Conservation (phyloP, 1,140 invertebrate species). For the Dinothrombium tinctorium region DNA sequence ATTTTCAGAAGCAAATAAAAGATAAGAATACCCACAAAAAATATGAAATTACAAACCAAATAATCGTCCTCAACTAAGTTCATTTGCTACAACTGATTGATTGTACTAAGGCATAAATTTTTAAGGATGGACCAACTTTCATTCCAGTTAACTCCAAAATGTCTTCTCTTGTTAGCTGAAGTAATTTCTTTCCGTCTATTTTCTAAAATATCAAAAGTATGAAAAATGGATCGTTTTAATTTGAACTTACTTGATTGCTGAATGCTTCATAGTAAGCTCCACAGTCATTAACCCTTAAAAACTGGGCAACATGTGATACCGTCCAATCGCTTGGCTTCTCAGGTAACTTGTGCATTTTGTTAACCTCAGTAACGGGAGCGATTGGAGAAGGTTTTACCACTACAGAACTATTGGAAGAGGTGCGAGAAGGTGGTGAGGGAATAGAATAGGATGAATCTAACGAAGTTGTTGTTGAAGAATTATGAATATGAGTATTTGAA, state of each 20-base stretch:
- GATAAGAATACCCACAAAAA: too few relatives aligned
- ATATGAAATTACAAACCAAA: too few relatives aligned
- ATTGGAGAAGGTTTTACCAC: conserved; percentile 2
- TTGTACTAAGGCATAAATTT: conserved; percentile 64
- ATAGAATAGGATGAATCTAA: background rate
- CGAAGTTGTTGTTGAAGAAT: background rate
- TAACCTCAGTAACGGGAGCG: background rate
- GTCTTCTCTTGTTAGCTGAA: conserved; percentile 61
- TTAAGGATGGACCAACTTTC: conserved; percentile 77
- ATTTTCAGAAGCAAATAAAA: too few relatives aligned
- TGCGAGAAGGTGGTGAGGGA: background rate
- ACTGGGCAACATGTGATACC: conserved; percentile 56
- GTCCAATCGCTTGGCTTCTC: conserved; percentile 42
- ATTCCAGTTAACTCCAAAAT: conserved; percentile 65
- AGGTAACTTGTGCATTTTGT: background rate
- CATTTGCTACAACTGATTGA: conserved; percentile 15
- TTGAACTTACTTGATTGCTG: conserved; percentile 33
- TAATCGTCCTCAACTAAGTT: too few relatives aligned
- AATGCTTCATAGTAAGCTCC: conserved; percentile 65
- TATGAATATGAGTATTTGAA: background rate
- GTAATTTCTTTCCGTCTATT: conserved; percentile 51
- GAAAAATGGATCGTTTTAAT: background rate
- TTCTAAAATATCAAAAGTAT: conserved; percentile 24
- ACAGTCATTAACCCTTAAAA: conserved; percentile 67
- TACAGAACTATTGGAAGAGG: conserved; percentile 2